Percentiles rank a stretch among this genome's conserved stretches.
phyloP scores from a whole-genome alignment of 2,888 invertebrate species.

The Cosmopolites sordidus region DNA sequence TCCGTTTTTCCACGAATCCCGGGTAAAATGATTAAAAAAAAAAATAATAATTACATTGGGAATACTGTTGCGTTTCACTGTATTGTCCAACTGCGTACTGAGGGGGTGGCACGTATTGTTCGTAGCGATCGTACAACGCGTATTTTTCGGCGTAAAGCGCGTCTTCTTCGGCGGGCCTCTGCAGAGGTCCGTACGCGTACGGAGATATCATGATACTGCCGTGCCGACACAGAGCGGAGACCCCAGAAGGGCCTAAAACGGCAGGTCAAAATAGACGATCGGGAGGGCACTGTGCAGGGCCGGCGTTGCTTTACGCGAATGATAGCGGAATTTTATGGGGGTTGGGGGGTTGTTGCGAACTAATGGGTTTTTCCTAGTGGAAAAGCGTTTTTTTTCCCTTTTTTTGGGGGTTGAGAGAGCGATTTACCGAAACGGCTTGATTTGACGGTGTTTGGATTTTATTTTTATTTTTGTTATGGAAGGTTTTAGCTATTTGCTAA shows the following conservation, averaged over 20 bases:
- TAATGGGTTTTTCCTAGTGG: too few species aligned
- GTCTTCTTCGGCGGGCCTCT: conserved; percentile 31
- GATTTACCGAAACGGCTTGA: too few species aligned
- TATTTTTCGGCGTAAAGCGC: conserved; percentile 20
- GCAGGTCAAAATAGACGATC: conserved; percentile 13
- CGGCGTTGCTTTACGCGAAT: background rate
- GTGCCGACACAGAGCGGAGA: conserved; percentile 4
- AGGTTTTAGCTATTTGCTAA: too few species aligned
- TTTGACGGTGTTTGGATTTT: too few species aligned
- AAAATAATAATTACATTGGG: conserved; percentile 15
- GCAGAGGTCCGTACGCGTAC: conserved; percentile 36
- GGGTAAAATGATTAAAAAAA: too few species aligned
- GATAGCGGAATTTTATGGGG: too few species aligned
- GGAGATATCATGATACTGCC: conserved; percentile 37
- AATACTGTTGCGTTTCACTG: conserved; percentile 19
- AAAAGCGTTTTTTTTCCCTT: too few species aligned
- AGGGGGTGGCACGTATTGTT: conserved; percentile 18
- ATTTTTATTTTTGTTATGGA: too few species aligned
- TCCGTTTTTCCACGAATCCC: too few species aligned
- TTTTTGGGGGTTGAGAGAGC: too few species aligned
- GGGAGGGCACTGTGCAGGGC: conserved; percentile 27
- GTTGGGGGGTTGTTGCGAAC: too few species aligned
- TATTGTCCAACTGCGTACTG: conserved; percentile 24
- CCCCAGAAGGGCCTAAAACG: conserved; percentile 30
- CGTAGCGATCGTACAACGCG: conserved; percentile 26